Base-by-base conservation (phyloP, 2,888 invertebrate genomes). In the Gastracanthus pulcherrimus region DNA sequence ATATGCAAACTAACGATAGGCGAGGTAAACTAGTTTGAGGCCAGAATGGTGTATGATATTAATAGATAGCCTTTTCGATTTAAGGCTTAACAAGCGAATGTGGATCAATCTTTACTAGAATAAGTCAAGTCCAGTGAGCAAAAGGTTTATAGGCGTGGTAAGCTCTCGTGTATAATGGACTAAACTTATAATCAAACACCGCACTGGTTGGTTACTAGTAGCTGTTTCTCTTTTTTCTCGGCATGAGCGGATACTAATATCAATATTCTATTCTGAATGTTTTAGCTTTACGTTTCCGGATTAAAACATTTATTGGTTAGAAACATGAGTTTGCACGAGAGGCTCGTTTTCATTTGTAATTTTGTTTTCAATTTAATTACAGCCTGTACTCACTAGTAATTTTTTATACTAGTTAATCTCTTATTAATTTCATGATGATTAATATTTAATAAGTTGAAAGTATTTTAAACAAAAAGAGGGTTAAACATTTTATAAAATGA, bases 11-110 rank as follows among this genome's bases (percentile, higher is more conserved):
- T n/a, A 51, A 78, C 38, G 60, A 51, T 62, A 60, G 69, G 2
- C 4, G 51, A 60, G 77, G 71, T 71, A 78, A 78, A 78, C 64
- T 78, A 78, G 71, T 78, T 78, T 71, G n/a, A n/a, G 38, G 16
- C 7, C 26, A 23, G 31, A 41, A 76, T 45, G 66, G 34, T 58
- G 34, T 38, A 31, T 26, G 19, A 36, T 51, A 77, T 77, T 66
- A 66, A 70, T 70, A 62, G 45, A 29, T 31, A 38, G 45, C 48
- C 9, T 77, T 70, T 62, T 70, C 70, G 51, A 77, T 70, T 70
- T 51, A 62, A 38, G 70, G 62, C 23, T 69, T 36, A 38, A 55
- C 29, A 55, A 23, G 36, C 36, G 66, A 13, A 7, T n/a, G n/a
- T n/a, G n/a, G n/a, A n/a, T n/a, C 19, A 19, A 6, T 29, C 19